A percentile compares a stretch with the other conserved stretches of the same genome.
These are phyloP conservation scores for Lycorma delicatula DNA, from an alignment of 1,140 invertebrate genomes.

Conservation along the genomic window DNA sequence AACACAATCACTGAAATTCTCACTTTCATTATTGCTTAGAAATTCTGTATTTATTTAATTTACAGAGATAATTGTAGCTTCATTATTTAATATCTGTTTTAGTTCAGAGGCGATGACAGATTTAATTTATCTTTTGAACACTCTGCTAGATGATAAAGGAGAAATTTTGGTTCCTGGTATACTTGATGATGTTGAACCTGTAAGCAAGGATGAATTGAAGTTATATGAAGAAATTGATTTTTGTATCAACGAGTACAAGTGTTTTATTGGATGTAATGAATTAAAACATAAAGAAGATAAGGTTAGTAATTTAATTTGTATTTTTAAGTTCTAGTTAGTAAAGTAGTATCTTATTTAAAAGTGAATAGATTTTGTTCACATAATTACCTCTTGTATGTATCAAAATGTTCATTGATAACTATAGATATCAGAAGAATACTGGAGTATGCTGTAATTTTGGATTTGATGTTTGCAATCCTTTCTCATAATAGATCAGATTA, in stretches of 20 bases:
- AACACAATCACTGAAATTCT: too few relatives aligned
- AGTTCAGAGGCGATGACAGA: slow-evolving; percentile 82
- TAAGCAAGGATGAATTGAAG: slow-evolving; percentile 64
- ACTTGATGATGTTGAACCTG: slow-evolving; percentile 64
- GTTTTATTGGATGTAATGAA: slow-evolving; percentile 58
- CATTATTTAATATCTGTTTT: slow-evolving; percentile 20
- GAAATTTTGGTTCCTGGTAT: slow-evolving; percentile 74
- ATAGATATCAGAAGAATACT: too few relatives aligned
- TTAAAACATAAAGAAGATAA: slow-evolving; percentile 71
- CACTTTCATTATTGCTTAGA: too few relatives aligned
- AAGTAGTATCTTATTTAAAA: too few relatives aligned
- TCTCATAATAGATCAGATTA: too few relatives aligned
- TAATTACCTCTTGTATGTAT: too few relatives aligned
- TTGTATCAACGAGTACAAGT: slow-evolving; percentile 67
- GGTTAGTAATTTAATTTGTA: slow-evolving; percentile 35
- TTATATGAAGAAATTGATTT: slow-evolving; percentile 87
- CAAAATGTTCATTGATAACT: too few relatives aligned
- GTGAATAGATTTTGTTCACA: too few relatives aligned
- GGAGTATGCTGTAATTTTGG: too few relatives aligned
- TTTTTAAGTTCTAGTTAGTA: neutral
- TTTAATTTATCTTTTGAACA: slow-evolving; percentile 72
- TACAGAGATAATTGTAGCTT: too few relatives aligned
- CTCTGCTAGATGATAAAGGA: slow-evolving; percentile 74
- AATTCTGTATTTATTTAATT: too few relatives aligned
- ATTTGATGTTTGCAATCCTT: too few relatives aligned